Conservation (phyloP, 2,888 invertebrate genomes). For the Cremastinae sp. region DNA sequence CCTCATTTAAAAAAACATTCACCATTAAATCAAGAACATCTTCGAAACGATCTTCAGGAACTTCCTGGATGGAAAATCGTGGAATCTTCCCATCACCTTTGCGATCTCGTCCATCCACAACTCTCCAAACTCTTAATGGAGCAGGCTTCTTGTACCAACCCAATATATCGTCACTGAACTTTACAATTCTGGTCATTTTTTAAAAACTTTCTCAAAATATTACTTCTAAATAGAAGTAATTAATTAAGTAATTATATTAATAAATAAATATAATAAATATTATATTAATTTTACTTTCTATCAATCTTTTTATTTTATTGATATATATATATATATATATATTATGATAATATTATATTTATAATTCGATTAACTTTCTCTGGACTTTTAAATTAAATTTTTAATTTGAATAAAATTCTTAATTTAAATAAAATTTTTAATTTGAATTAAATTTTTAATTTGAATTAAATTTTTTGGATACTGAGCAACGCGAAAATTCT, state of each 20-base stretch:
- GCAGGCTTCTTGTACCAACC: conserved; percentile 65
- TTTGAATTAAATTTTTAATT: no score
- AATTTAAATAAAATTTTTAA: no score
- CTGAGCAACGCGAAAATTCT: no score
- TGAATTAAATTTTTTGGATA: not conserved
- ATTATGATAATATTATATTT: no score
- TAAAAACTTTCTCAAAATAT: not conserved
- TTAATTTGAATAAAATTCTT: no score
- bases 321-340: no score
- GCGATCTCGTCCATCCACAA: conserved; percentile 65
- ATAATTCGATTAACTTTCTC: no score
- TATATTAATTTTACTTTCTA: no score
- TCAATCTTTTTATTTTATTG: no score
- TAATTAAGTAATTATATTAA: not conserved
- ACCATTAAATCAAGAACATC: conserved; percentile 72
- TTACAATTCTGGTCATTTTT: conserved; percentile 35
- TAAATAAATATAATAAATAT: no score
- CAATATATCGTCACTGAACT: conserved; percentile 38
- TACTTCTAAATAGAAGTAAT: not conserved
- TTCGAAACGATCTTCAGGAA: conserved; percentile 72
- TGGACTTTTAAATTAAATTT: not conserved
- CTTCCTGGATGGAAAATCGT: conserved; percentile 73
- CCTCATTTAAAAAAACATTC: conserved; percentile 68
- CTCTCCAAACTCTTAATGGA: conserved; percentile 73
- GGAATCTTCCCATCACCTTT: conserved; percentile 63